Evolutionary conservation across 2,888 invertebrate genomes (phyloP), one percentile per base, ranked within the genome.

Genomic region (Ennomos erosarius): DNA sequence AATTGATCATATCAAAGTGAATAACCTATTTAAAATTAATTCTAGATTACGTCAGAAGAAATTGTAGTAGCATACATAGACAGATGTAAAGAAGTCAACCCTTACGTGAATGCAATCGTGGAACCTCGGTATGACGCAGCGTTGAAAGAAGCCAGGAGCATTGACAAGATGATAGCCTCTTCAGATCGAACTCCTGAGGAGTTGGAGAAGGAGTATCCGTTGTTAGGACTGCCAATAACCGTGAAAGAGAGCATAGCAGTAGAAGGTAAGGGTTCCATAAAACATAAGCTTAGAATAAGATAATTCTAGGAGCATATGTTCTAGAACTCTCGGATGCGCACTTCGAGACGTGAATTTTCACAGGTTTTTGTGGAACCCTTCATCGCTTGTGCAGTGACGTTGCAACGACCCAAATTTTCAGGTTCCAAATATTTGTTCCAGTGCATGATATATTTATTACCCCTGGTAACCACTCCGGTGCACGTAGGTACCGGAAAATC

Each of bases 221-320:
- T 98, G 60, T 88, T 97, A 9, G 98, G 98, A 5, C 94, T 98
- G 5, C 98, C 98, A 0, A 93, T 98, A 63, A 97, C 97, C 8
- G 95, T 97, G 0, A 98, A 98, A 83, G 97, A 97, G 82, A 95
- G 95, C 70, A 95, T 97, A 71, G 94, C 94, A 47, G 94, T 97
- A 1, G 94, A 96, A 93, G 97, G 96, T 94, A 81, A 64, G 12
- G 1, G 9, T 12, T 16, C 3, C 16, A 16, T 16, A 16, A 16
- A 16, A 3, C 16, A 16, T 16, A 16, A 16, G 16, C 16, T 16
- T 16, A 16, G 1, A 16, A 16, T 16, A 16, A 16, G 1, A 16
- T 16, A 16, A 2, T 16, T 16, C 16, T 16, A 16, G 3, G 16
- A 16, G 3, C 16, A 1, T 16, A 16, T n/a, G n/a, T n/a, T n/a